phyloP scores from a whole-genome alignment of 2,888 invertebrate genomes.

The Hymenopus coronatus region DNA sequence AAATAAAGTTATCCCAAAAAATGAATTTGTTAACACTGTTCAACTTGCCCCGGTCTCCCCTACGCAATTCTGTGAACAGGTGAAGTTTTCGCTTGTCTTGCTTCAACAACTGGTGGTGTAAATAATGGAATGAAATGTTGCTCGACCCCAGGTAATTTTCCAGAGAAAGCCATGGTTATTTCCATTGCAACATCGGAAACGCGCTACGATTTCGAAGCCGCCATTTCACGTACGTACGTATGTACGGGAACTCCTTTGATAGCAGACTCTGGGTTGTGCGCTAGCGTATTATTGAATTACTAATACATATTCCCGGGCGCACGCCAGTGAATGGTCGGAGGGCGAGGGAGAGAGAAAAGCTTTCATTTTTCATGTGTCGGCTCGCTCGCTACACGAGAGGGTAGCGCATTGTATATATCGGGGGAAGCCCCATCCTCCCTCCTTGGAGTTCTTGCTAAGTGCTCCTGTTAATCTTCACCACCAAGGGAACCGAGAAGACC shows the following conservation, averaged over 20 bases:
- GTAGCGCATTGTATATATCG: conserved; percentile 11
- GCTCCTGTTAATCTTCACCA: conserved; percentile 37
- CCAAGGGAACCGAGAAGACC: conserved; percentile 30
- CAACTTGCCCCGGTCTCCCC: no score
- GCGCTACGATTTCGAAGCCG: not conserved
- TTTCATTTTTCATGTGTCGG: conserved; percentile 38
- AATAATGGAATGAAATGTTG: no score
- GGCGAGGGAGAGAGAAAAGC: conserved; percentile 32
- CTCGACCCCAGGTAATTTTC: no score
- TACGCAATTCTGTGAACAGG: no score
- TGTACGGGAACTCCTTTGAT: not conserved
- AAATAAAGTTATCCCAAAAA: no score
- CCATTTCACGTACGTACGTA: not conserved
- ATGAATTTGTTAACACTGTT: no score
- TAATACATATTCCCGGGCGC: conserved; percentile 4
- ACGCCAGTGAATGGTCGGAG: not conserved
- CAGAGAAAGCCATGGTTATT: no score
- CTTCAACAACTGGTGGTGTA: no score
- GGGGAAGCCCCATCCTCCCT: not conserved
- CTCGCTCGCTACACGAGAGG: not conserved
- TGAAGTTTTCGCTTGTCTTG: no score
- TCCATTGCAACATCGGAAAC: no score
- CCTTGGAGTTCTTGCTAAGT: conserved; percentile 32
- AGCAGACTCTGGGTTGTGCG: not conserved
- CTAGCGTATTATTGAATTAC: not conserved